phyloP scores from a whole-genome alignment of 2,797 vertebrate species.

The Neomorphus geoffroyi region DNA sequence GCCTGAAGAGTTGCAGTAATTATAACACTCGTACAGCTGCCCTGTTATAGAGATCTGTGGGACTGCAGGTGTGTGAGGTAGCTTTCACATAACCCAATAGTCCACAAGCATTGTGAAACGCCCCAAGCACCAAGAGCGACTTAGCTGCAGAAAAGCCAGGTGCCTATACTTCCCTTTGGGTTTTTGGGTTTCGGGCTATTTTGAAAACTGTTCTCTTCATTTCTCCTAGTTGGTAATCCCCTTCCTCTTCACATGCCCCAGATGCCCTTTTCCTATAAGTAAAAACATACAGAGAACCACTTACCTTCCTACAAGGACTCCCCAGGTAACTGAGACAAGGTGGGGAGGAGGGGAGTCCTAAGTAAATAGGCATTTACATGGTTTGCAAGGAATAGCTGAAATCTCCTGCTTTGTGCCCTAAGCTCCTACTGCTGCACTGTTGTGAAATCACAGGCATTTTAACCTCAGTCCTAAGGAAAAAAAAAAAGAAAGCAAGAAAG shows the following conservation, averaged over 20 bases:
- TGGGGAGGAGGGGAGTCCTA: background rate
- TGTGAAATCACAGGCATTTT: background rate
- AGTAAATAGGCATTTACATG: background rate
- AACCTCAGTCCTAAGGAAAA: background rate
- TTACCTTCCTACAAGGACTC: background rate
- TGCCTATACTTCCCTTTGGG: background rate
- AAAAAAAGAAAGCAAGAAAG: no score
- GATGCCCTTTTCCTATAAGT: background rate
- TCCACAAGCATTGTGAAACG: background rate
- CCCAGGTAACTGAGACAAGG: background rate
- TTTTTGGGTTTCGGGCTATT: background rate
- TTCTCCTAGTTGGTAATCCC: background rate
- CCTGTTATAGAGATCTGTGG: background rate
- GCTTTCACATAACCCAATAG: background rate
- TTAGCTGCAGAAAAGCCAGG: background rate
- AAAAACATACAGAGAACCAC: background rate
- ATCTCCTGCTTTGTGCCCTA: background rate
- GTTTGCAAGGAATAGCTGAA: background rate
- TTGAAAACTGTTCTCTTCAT: background rate
- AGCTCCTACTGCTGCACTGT: background rate
- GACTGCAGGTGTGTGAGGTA: background rate
- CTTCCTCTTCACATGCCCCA: background rate
- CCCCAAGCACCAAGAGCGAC: background rate
- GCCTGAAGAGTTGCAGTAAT: background rate
- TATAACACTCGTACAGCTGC: background rate